A percentile compares a stretch with the other conserved stretches of the same genome.
Evolutionary conservation across 2,113 vertebrate species (phyloP).

Genomic region (Eptesicus fuscus): DNA sequence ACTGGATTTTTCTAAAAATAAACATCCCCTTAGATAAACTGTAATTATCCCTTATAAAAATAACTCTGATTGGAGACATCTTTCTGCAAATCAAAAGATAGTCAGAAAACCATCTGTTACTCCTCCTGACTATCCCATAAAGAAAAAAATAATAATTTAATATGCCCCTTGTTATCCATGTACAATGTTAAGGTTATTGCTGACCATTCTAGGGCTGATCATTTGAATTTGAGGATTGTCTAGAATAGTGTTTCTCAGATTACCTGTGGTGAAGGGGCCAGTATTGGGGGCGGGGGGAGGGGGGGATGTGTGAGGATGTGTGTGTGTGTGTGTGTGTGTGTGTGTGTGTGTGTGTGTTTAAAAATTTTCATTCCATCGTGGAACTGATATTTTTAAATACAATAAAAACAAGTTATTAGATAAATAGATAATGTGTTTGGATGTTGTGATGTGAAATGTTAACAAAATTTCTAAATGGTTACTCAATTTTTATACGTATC

Average conservation of each 20-base stretch:
- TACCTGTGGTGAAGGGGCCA: not conserved
- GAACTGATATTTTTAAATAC: not conserved
- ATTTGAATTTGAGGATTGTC: slow-evolving; percentile 1
- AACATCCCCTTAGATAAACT: not conserved
- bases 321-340: no score
- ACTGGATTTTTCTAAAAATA: not conserved
- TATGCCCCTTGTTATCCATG: not conserved
- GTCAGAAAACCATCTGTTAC: not conserved
- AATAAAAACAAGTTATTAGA: not conserved
- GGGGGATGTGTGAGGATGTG: no score
- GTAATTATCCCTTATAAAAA: not conserved
- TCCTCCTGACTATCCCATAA: not conserved
- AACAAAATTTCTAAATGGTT: slow-evolving; percentile 1
- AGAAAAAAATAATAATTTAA: not conserved
- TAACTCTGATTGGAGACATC: not conserved
- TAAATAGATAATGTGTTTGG: not conserved
- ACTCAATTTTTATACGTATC: not conserved
- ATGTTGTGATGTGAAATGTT: not conserved
- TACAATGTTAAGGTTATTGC: not conserved
- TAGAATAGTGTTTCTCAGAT: not conserved
- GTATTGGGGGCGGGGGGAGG: not conserved
- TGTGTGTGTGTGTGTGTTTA: not conserved
- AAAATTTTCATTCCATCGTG: not conserved
- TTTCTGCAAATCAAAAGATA: not conserved
- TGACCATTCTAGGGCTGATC: not conserved